These are phyloP conservation scores for Nowickia ferox DNA, from an alignment of 2,888 invertebrate species.

Conservation along the genomic window DNA sequence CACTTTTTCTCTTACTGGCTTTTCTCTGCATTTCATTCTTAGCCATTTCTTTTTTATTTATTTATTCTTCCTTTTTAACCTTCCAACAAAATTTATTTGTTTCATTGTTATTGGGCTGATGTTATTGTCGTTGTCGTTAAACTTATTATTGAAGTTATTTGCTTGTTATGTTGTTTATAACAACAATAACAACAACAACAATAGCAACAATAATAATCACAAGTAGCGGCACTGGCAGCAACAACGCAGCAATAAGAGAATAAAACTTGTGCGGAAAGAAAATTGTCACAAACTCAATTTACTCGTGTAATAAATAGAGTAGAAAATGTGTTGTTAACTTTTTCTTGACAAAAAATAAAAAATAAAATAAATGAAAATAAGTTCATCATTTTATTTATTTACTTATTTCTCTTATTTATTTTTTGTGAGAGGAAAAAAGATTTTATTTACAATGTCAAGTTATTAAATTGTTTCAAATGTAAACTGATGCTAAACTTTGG, in stretches of 20 bases:
- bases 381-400: slow-evolving; percentile 31
- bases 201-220: neutral
- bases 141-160: slow-evolving; percentile 71
- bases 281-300: slow-evolving; percentile 77
- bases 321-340: slow-evolving; percentile 74
- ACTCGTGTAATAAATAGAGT: slow-evolving; percentile 75
- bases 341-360: neutral
- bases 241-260: slow-evolving; percentile 25
- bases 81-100: slow-evolving; percentile 29
- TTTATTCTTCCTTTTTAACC: neutral
- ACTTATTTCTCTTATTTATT: slow-evolving; percentile 2
- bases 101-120: slow-evolving; percentile 44
- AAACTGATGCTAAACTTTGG: slow-evolving; percentile 9
- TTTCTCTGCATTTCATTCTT: neutral
- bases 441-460: slow-evolving; percentile 60
- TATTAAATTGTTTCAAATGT: slow-evolving; percentile 32
- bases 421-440: neutral
- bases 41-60: neutral
- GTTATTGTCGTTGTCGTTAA: slow-evolving; percentile 49
- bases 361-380: neutral
- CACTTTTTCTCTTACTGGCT: neutral
- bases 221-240: slow-evolving; percentile 34
- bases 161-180: slow-evolving; percentile 67
- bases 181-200: slow-evolving; percentile 28
- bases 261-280: slow-evolving; percentile 52